Evolutionary conservation across 2,797 vertebrate species (phyloP).

Genomic region (Darevskia mixta): DNA sequence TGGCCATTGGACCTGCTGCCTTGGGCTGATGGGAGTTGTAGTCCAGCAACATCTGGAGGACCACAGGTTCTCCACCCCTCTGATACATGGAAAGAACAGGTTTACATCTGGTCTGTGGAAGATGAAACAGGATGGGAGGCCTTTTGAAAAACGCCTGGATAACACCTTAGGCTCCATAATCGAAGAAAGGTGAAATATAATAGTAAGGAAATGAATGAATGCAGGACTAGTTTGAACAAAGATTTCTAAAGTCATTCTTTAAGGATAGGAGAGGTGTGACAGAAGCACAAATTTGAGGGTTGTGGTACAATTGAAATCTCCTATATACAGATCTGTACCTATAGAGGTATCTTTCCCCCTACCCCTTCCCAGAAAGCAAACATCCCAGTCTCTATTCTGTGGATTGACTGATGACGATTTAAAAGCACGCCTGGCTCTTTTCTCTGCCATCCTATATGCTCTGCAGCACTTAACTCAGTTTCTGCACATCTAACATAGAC

Average conservation of each 20-base stretch:
- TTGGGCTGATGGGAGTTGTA: too few relatives aligned
- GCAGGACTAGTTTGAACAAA: background rate
- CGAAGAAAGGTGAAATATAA: too few relatives aligned
- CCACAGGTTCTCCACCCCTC: too few relatives aligned
- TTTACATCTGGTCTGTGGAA: too few relatives aligned
- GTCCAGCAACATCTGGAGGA: too few relatives aligned
- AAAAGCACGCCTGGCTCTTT: slow-evolving; percentile 53
- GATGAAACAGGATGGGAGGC: too few relatives aligned
- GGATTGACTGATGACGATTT: slow-evolving; percentile 57
- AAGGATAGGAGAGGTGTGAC: accelerated
- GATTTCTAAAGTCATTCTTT: background rate
- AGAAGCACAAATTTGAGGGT: background rate
- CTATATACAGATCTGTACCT: slow-evolving; percentile 30
- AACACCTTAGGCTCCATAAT: too few relatives aligned
- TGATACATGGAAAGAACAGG: too few relatives aligned
- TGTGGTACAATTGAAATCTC: slow-evolving; percentile 51
- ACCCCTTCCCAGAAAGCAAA: background rate
- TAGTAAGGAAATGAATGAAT: background rate
- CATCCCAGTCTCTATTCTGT: slow-evolving; percentile 41
- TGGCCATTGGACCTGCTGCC: too few relatives aligned
- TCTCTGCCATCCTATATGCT: slow-evolving; percentile 70
- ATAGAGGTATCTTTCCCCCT: background rate
- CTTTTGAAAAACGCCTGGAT: too few relatives aligned
- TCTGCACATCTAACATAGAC: slow-evolving; percentile 74
- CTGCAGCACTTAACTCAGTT: slow-evolving; percentile 68